Evolutionary conservation across 1,140 invertebrate species (phyloP), one percentile per base, ranked within the genome.

Genomic region (Brachionus koreanus): DNA sequence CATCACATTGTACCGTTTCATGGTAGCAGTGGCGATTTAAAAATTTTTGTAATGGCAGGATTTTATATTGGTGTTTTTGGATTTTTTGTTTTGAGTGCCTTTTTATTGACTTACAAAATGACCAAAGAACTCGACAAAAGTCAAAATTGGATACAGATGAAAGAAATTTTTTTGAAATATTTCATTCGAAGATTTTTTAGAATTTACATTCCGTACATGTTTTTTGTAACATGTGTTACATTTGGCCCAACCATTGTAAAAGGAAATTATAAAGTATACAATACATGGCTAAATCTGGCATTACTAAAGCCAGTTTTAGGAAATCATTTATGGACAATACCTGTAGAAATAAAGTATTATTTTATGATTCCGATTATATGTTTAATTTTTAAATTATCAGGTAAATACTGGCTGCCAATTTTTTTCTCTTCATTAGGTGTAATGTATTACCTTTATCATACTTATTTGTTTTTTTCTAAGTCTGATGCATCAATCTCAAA

Each of bases 321-420:
- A 29, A 65, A 65, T 65, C 61, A 65, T n/a, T 65, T 65, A 19
- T 65, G 61, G 61, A 65, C 61, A 29, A 65, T 65, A 65, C 61
- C 61, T 4, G n/a, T 65, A 6, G 61, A 65, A 65, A 35, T 65
- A 0, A 65, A 65, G n/a, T 65, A 29, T 65, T 65, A 65, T 65
- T 65, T 65, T 7, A 65, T 65, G 25, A 29, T 65, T 25, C 61
- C 61, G 12, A 33, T 65, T n/a, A 29, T 65, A 65, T 65, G 61
- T 35, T 25, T 65, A 3, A 19, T 7, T 35, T 65, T 65, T 65
- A 29, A 65, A 12, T 65, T 12, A 10, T 65, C 61, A 29, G 29
- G 29, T 0, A 29, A 35, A 65, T 65, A 12, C 19, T 65, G 61
- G 61, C 9, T 65, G 9, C 7, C 33, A 29, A 12, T 35, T 33